A percentile compares a stretch with the other conserved stretches of the same genome.
Evolutionary conservation across 2,888 invertebrate genomes (phyloP).

Genomic region (Drosophila subquinaria): DNA sequence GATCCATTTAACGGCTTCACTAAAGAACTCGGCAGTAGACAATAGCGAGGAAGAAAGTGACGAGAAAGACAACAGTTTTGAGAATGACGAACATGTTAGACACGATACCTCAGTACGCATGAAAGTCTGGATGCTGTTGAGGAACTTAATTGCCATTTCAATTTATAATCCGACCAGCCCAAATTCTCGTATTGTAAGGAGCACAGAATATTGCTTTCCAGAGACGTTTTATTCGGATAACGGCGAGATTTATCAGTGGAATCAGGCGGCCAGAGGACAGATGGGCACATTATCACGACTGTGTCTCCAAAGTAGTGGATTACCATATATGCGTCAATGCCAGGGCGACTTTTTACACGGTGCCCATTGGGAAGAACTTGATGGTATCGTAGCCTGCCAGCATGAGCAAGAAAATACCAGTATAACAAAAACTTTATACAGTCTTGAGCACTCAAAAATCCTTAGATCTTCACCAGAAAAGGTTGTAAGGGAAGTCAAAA

Average conservation of each 20-base stretch:
- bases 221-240: slow-evolving; percentile 43
- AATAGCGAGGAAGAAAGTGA: slow-evolving; percentile 85
- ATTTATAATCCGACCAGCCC: slow-evolving; percentile 14
- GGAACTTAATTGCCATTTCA: slow-evolving; percentile 46
- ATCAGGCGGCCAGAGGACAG: slow-evolving; percentile 85
- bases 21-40: slow-evolving; percentile 69
- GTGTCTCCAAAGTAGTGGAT: slow-evolving; percentile 87
- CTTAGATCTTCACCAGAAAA: slow-evolving; percentile 59
- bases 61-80: slow-evolving; percentile 84
- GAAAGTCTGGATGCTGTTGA: slow-evolving; percentile 48
- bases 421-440: slow-evolving; percentile 69
- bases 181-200: slow-evolving; percentile 61
- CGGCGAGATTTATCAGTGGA: slow-evolving; percentile 64
- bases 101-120: slow-evolving; percentile 59
- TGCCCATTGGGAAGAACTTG: slow-evolving; percentile 87
- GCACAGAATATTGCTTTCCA: slow-evolving; percentile 83
- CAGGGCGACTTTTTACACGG: slow-evolving; percentile 87
- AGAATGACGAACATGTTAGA: slow-evolving; percentile 60
- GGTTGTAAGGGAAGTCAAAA: slow-evolving; percentile 62
- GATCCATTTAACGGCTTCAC: slow-evolving; percentile 70
- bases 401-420: slow-evolving; percentile 6
- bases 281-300: slow-evolving; percentile 87
- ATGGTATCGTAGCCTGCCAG: slow-evolving; percentile 60
- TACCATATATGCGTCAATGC: slow-evolving; percentile 88
- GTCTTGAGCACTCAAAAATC: slow-evolving; percentile 62